phyloP scores from a whole-genome alignment of 2,888 invertebrate genomes.

The Leptothorax acervorum region DNA sequence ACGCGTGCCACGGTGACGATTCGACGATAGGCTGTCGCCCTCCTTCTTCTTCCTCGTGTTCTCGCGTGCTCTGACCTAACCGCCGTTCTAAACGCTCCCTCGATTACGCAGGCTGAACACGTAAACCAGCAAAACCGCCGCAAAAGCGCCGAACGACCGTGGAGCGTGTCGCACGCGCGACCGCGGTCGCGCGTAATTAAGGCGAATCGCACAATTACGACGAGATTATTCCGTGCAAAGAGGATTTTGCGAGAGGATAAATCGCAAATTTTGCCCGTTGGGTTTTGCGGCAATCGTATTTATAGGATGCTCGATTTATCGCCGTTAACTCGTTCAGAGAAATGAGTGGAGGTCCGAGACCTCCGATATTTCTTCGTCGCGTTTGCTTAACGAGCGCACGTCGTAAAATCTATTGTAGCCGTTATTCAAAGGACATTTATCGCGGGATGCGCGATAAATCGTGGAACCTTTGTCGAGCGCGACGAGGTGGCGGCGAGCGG shows the following conservation, averaged over 20 bases:
- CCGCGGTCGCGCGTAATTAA: slow-evolving; percentile 20
- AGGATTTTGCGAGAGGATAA: slow-evolving; percentile 16
- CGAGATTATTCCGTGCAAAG: too few relatives aligned
- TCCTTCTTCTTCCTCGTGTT: neutral
- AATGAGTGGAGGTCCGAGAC: neutral
- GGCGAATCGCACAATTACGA: neutral
- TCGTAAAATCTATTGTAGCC: slow-evolving; percentile 46
- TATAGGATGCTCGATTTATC: neutral
- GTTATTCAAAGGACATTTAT: slow-evolving; percentile 43
- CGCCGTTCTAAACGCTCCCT: neutral
- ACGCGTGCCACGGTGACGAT: slow-evolving; percentile 67
- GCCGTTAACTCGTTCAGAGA: neutral
- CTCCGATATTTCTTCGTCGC: slow-evolving; percentile 18
- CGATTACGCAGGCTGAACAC: slow-evolving; percentile 20
- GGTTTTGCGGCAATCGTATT: neutral
- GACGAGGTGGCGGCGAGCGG: neutral
- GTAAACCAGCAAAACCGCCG: slow-evolving; percentile 13
- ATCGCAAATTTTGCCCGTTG: neutral
- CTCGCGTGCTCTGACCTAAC: neutral
- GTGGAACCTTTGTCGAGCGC: slow-evolving; percentile 65
- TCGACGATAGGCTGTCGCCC: slow-evolving; percentile 23
- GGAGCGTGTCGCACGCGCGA: slow-evolving; percentile 21
- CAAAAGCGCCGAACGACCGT: slow-evolving; percentile 39
- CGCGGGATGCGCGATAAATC: slow-evolving; percentile 64
- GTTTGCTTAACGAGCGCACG: slow-evolving; percentile 36